Percentiles rank a stretch among this genome's conserved stretches.
Evolutionary conservation across 2,113 vertebrate genomes (phyloP).

Genomic region (Xenus cinereus): DNA sequence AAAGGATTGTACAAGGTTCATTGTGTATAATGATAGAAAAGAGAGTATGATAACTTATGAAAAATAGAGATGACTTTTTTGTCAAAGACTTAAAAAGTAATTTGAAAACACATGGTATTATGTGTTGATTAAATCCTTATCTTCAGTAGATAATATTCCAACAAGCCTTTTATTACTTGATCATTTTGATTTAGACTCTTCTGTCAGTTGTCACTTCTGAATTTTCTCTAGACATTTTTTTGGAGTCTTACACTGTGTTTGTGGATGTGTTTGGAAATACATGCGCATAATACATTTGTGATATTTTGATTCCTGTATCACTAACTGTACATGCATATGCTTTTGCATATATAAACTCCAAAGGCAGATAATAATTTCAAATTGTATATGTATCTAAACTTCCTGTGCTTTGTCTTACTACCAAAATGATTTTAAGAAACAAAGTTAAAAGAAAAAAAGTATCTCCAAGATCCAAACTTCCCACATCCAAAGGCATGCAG

Average conservation of each 20-base stretch:
- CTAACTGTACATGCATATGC: background rate
- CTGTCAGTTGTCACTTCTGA: background rate
- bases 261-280: background rate
- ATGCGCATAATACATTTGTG: background rate
- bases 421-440: background rate
- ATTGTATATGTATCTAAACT: background rate
- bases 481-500: rapidly evolving
- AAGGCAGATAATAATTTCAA: background rate
- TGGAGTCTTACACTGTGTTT: background rate
- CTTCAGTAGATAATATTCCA: background rate
- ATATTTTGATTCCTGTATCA: background rate
- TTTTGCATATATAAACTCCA: background rate
- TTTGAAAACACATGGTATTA: background rate
- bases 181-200: background rate
- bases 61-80: background rate
- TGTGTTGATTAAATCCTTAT: background rate
- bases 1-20: background rate
- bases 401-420: background rate
- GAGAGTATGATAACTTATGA: background rate
- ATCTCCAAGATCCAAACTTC: background rate
- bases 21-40: background rate
- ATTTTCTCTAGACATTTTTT: background rate
- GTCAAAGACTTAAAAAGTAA: background rate
- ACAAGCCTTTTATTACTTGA: background rate
- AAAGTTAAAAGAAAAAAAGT: background rate